Conservation (phyloP, 2,888 invertebrate genomes). For the Clunio marinus region DNA sequence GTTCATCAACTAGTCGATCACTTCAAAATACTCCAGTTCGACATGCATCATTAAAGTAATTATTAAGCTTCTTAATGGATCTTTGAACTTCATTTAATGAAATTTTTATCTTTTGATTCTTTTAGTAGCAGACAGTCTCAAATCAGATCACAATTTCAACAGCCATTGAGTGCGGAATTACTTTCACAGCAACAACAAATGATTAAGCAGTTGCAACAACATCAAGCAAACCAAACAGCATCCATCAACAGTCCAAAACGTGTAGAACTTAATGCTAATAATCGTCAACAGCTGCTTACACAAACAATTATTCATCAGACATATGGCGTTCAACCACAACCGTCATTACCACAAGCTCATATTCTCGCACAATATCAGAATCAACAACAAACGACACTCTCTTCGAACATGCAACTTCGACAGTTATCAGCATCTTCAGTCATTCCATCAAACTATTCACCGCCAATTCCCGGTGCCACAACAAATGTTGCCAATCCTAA, state of each 20-base stretch:
- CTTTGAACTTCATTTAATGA: background rate
- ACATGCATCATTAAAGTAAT: constrained; percentile 45
- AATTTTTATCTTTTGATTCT: background rate
- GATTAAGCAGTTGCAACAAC: constrained; percentile 40
- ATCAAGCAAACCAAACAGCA: constrained; percentile 35
- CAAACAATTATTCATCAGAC: constrained; percentile 50
- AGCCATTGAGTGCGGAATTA: constrained; percentile 38
- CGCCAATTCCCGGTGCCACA: constrained; percentile 22
- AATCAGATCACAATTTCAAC: constrained; percentile 30
- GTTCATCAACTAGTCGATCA: constrained; percentile 55
- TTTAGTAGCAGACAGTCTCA: constrained; percentile 8
- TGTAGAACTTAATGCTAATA: constrained; percentile 18
- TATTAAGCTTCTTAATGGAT: background rate
- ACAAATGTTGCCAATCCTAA: background rate
- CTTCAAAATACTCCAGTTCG: constrained; percentile 55
- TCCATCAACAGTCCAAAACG: constrained; percentile 41
- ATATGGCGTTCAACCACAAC: constrained; percentile 45
- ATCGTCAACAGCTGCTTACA: constrained; percentile 43
- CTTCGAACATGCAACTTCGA: constrained; percentile 9
- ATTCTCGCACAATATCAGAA: constrained; percentile 55
- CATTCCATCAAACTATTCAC: constrained; percentile 24
- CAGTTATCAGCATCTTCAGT: constrained; percentile 24
- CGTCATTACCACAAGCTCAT: constrained; percentile 51
- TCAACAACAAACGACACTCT: constrained; percentile 45
- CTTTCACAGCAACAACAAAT: constrained; percentile 39